Evolutionary conservation across 2,888 invertebrate genomes (phyloP).

Genomic region (Barypeithes pellucidus): DNA sequence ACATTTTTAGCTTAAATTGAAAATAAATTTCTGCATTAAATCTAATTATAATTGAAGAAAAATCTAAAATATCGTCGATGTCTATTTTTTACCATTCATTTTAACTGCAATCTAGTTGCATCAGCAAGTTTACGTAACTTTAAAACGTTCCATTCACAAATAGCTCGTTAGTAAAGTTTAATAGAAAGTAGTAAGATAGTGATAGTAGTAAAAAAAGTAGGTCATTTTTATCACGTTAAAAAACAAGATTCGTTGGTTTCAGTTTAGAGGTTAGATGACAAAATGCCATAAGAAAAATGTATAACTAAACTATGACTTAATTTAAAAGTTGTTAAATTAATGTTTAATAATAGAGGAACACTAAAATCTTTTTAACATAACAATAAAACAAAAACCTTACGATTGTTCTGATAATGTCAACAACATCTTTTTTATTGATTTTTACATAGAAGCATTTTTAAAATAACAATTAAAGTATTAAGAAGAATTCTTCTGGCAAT

Average conservation of each 20-base stretch:
- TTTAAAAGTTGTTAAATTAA: no score
- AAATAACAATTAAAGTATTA: no score
- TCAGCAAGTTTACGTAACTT: conserved; percentile 26
- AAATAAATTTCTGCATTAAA: no score
- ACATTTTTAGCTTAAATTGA: no score
- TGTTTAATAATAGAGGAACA: no score
- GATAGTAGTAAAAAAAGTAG: conserved; percentile 45
- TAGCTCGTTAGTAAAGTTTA: conserved; percentile 39
- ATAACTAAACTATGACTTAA: no score
- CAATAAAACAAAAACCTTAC: no score
- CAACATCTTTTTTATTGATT: no score
- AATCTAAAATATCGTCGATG: neutral
- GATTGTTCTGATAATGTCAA: no score
- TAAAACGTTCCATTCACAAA: conserved; percentile 42
- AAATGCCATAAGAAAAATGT: neutral
- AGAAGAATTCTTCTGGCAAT: no score
- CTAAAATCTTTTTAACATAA: no score
- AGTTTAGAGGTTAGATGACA: neutral
- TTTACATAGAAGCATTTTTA: no score
- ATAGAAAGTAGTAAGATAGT: conserved; percentile 36
- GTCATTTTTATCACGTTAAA: conserved; percentile 44
- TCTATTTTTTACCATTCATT: neutral
- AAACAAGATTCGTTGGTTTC: conserved; percentile 41
- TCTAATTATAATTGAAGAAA: neutral
- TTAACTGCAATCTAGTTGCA: conserved; percentile 7